Conservation (phyloP, 2,113 vertebrate genomes). For the Panthera tigris region DNA sequence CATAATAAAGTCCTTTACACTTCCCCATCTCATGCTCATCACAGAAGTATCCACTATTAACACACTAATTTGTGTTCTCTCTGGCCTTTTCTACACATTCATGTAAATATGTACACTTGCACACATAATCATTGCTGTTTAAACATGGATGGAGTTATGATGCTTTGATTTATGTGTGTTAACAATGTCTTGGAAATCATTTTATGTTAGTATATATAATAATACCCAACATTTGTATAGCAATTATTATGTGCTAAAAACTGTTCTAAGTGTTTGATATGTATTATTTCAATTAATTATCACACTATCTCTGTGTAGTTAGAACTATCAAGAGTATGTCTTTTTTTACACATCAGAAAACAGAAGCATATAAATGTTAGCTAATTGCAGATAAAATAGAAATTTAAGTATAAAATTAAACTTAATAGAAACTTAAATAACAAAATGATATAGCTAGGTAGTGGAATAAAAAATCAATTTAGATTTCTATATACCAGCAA, state of each 20-base stretch:
- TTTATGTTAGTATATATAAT: background rate
- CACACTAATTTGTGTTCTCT: background rate
- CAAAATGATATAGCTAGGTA: background rate
- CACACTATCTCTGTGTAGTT: background rate
- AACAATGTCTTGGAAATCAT: background rate
- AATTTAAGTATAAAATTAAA: background rate
- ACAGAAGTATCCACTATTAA: background rate
- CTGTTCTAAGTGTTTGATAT: background rate
- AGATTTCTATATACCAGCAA: background rate
- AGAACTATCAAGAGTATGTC: background rate
- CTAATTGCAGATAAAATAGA: background rate
- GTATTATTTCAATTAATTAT: background rate
- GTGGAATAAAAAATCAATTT: background rate
- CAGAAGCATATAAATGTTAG: background rate
- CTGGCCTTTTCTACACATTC: background rate
- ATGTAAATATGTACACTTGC: background rate
- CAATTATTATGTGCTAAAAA: background rate
- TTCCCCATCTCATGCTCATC: background rate
- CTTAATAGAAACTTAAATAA: background rate
- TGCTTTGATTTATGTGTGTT: background rate
- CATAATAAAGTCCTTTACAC: background rate
- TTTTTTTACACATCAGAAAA: background rate
- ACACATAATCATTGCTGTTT: background rate
- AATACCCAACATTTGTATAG: background rate
- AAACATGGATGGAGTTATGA: background rate